Percentiles rank a stretch among this genome's conserved stretches.
Conservation (phyloP, 2,113 vertebrate genomes). For the Colossoma macropomum region DNA sequence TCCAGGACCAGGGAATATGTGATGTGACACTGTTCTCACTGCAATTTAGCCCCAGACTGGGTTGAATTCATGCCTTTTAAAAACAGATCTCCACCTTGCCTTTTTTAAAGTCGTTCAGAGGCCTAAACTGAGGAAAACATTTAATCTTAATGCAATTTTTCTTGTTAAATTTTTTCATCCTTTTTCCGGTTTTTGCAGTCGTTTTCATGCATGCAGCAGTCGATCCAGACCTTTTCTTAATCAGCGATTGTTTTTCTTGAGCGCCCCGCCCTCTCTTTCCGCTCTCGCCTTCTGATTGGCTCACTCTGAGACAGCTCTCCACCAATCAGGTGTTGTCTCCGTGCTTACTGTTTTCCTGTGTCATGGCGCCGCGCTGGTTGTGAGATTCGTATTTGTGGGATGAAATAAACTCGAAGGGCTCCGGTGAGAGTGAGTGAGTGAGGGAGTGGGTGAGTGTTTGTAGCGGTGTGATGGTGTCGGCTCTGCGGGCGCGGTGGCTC, state of each 20-base stretch:
- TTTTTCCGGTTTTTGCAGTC: constrained; percentile 21
- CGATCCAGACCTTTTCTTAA: not conserved
- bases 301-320: not conserved
- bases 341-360: not conserved
- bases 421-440: not conserved
- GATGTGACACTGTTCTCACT: no score
- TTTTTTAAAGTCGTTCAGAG: no score
- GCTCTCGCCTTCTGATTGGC: constrained; percentile 14
- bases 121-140: no score
- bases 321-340: not conserved
- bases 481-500: not conserved
- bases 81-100: no score
- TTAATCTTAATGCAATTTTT: not conserved
- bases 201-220: not conserved
- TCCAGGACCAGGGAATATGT: no score
- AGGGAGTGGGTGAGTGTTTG: not conserved
- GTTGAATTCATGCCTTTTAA: no score
- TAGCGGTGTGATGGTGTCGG: not conserved
- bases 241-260: constrained; percentile 5
- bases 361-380: not conserved
- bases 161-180: not conserved
- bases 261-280: not conserved
- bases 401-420: not conserved
- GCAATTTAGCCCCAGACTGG: no score
- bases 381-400: not conserved